These are phyloP conservation scores for Antennarius striatus DNA, from an alignment of 2,113 vertebrate genomes.

Conservation along the genomic window DNA sequence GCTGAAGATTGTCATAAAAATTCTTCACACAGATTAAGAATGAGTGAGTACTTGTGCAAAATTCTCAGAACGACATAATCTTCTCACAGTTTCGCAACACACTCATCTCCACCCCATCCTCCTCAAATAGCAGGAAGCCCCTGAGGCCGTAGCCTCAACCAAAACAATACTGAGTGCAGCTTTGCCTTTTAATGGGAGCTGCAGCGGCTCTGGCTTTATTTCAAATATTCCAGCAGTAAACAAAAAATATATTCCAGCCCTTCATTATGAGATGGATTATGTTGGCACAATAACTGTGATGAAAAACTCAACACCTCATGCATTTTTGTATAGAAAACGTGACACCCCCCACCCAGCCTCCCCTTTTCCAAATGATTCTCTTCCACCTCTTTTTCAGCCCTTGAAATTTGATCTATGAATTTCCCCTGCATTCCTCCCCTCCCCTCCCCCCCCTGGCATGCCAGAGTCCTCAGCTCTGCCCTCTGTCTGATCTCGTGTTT, in stretches of 20 bases:
- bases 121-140: conserved; percentile 61
- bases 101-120: conserved; percentile 30
- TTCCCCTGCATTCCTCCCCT: conserved; percentile 49
- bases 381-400: conserved; percentile 56
- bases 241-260: background rate
- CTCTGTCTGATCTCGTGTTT: conserved; percentile 78
- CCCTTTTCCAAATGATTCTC: conserved; percentile 23
- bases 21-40: background rate
- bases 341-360: background rate
- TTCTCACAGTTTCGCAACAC: conserved; percentile 19
- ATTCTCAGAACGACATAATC: conserved; percentile 10
- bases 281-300: background rate
- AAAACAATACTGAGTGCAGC: conserved; percentile 53
- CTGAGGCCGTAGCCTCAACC: conserved; percentile 36
- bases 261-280: background rate
- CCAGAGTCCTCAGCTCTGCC: conserved; percentile 64
- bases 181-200: conserved; percentile 36
- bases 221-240: conserved; percentile 15
- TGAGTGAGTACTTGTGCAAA: conserved; percentile 1
- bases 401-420: conserved; percentile 78
- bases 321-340: background rate
- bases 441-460: conserved; percentile 59
- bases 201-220: conserved; percentile 22
- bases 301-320: background rate
- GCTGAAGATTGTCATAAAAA: background rate